These are phyloP conservation scores for Hyphantria cunea DNA, from an alignment of 1,140 invertebrate genomes.

Conservation along the genomic window DNA sequence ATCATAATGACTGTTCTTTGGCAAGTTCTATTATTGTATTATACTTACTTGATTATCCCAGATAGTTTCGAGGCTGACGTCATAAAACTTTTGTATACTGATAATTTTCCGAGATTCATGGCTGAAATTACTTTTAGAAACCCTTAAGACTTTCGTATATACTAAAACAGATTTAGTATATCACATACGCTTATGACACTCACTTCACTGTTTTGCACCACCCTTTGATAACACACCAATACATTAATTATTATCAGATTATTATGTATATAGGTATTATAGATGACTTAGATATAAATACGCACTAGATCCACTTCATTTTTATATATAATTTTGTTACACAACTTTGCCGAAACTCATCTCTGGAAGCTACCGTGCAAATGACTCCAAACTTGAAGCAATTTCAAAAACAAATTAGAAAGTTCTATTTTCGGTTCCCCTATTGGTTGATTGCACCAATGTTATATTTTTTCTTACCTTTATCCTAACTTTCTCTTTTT, in stretches of 20 bases:
- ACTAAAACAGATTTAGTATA: no score
- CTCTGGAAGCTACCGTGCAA: slow-evolving; percentile 54
- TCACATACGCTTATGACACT: not conserved
- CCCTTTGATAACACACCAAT: not conserved
- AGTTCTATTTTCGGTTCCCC: slow-evolving; percentile 49
- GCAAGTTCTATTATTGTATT: slow-evolving; percentile 11
- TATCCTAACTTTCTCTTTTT: slow-evolving; percentile 74
- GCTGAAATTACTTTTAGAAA: not conserved
- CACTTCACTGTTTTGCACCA: not conserved
- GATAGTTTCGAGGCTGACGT: slow-evolving; percentile 1
- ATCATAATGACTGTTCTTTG: slow-evolving; percentile 10
- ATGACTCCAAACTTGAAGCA: slow-evolving; percentile 47
- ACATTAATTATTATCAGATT: no score
- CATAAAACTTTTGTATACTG: not conserved
- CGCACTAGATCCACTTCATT: not conserved
- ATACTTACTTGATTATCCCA: slow-evolving; percentile 16
- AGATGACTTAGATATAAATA: no score
- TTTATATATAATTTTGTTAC: not conserved
- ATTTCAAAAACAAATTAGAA: slow-evolving; percentile 71
- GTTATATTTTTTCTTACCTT: slow-evolving; percentile 55
- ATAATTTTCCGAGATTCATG: not conserved
- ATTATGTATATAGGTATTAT: no score
- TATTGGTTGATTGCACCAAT: slow-evolving; percentile 65
- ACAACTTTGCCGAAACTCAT: slow-evolving; percentile 33
- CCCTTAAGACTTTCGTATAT: no score